phyloP scores from a whole-genome alignment of 2,113 vertebrate genomes.

The Desmodus rotundus region DNA sequence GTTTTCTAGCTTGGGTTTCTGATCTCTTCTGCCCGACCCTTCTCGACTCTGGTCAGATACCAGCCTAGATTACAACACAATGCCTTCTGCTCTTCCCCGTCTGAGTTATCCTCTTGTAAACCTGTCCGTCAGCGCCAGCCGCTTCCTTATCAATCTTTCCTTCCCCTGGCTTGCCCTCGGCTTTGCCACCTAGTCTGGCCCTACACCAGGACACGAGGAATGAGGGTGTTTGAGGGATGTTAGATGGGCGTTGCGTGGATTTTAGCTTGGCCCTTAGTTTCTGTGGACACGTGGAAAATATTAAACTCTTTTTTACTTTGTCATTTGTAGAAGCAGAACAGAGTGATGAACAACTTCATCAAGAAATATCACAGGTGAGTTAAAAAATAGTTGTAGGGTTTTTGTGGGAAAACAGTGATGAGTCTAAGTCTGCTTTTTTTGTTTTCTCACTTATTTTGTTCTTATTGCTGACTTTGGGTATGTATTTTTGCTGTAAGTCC shows the following conservation, averaged over 20 bases:
- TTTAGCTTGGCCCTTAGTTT: not conserved
- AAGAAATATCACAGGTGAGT: slow-evolving; percentile 96
- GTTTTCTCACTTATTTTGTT: slow-evolving; percentile 10
- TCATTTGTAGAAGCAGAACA: slow-evolving; percentile 92
- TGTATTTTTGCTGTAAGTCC: not conserved
- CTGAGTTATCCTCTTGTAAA: not conserved
- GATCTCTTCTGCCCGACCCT: not conserved
- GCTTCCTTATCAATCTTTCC: not conserved
- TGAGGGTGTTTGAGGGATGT: not conserved
- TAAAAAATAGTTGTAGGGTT: not conserved
- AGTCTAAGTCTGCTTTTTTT: not conserved
- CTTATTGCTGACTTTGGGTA: slow-evolving; percentile 14
- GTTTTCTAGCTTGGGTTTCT: slow-evolving; percentile 21
- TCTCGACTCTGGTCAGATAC: slow-evolving; percentile 13
- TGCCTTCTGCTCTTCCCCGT: not conserved
- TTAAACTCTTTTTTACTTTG: not conserved
- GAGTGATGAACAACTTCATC: slow-evolving; percentile 95
- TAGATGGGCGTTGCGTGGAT: not conserved
- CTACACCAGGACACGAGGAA: not conserved
- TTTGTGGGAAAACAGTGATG: not conserved
- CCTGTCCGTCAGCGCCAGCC: not conserved
- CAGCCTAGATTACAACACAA: slow-evolving; percentile 18
- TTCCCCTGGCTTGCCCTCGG: not conserved
- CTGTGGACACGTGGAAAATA: slow-evolving; percentile 20
- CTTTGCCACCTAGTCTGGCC: not conserved